A percentile compares a stretch with the other conserved stretches of the same genome.
phyloP scores from a whole-genome alignment of 2,797 vertebrate species.

The Erpetoichthys calabaricus region DNA sequence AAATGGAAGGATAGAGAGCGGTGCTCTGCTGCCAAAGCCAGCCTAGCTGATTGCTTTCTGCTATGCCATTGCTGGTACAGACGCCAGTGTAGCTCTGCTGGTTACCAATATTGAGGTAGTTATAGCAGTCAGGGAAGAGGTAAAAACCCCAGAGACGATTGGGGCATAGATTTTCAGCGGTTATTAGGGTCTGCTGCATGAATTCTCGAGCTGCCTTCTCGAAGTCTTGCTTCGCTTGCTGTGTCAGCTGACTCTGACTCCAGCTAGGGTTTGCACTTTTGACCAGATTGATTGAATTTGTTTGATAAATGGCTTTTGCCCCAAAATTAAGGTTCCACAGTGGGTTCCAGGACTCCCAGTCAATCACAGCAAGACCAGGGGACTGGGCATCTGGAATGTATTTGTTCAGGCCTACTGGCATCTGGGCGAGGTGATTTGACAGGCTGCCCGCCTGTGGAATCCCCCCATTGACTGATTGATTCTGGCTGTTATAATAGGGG shows the following conservation, averaged over 20 bases:
- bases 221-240: constrained; percentile 73
- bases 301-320: constrained; percentile 70
- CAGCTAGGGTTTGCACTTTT: constrained; percentile 45
- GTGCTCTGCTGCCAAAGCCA: constrained; percentile 92
- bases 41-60: constrained; percentile 70
- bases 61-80: constrained; percentile 80
- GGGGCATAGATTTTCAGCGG: constrained; percentile 69
- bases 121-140: constrained; percentile 95
- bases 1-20: constrained; percentile 84
- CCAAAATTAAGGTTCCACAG: constrained; percentile 94
- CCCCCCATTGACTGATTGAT: constrained; percentile 51
- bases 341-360: constrained; percentile 97
- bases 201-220: constrained; percentile 68
- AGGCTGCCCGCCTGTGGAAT: constrained; percentile 78
- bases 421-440: constrained; percentile 46
- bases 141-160: constrained; percentile 92
- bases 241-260: constrained; percentile 39
- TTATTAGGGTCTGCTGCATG: constrained; percentile 69
- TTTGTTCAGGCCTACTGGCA: constrained; percentile 43
- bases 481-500: constrained; percentile 37
- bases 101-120: constrained; percentile 78
- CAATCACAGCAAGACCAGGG: constrained; percentile 75
- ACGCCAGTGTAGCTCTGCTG: constrained; percentile 79
- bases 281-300: constrained; percentile 53
- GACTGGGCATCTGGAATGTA: constrained; percentile 59